Percentiles rank a stretch among this genome's conserved stretches.
These are phyloP conservation scores for Halcyon leucocephala DNA, from an alignment of 2,797 vertebrate genomes.

Conservation along the genomic window DNA sequence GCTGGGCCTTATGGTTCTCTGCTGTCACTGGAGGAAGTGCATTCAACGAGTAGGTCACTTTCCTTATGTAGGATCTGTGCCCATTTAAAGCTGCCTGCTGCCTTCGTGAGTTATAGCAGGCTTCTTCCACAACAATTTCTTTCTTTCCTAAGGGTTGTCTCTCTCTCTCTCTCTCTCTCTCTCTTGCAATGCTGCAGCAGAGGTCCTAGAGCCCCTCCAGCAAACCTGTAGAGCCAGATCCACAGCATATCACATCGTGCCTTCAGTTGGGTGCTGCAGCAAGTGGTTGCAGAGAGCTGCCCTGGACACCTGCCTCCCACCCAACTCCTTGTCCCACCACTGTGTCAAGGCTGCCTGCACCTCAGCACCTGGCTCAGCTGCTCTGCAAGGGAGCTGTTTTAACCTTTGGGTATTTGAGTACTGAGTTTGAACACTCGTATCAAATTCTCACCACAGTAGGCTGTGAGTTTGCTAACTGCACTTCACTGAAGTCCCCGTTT, in stretches of 20 bases:
- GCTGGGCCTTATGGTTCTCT: not conserved
- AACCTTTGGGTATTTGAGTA: not conserved
- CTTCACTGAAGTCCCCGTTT: not conserved
- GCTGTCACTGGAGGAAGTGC: not conserved
- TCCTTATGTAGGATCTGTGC: not conserved
- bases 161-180: not conserved
- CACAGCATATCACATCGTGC: fast-evolving
- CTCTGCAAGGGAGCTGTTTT: not conserved
- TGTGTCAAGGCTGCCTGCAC: not conserved
- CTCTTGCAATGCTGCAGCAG: not conserved
- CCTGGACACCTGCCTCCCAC: not conserved
- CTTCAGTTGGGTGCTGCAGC: fast-evolving
- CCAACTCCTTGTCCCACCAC: not conserved
- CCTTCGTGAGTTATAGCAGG: not conserved
- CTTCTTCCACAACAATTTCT: not conserved
- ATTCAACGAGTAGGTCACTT: not conserved
- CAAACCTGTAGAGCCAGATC: not conserved
- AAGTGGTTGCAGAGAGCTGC: not conserved
- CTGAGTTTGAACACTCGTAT: not conserved
- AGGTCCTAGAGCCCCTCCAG: not conserved
- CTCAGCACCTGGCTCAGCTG: not conserved
- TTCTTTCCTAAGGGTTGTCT: not conserved
- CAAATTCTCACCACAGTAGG: not conserved
- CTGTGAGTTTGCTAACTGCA: not conserved
- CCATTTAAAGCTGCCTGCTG: not conserved